Percentiles rank a stretch among this genome's conserved stretches.
Evolutionary conservation across 2,113 vertebrate species (phyloP).

Genomic region (Mustela lutreola): DNA sequence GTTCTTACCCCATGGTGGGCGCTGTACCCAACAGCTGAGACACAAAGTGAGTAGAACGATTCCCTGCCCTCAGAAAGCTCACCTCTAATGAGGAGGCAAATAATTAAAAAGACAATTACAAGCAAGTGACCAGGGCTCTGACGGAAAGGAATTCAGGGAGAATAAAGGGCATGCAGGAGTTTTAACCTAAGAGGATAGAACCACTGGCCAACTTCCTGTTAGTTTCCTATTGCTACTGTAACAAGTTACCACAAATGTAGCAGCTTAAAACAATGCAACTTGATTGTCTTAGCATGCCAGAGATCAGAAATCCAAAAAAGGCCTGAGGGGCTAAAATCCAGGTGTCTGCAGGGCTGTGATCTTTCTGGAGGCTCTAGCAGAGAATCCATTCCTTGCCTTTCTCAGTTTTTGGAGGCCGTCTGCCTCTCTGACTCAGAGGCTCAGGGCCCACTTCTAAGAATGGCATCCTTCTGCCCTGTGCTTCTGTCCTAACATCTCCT

Average conservation of each 20-base stretch:
- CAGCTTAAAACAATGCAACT: background rate
- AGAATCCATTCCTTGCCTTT: background rate
- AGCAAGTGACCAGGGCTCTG: background rate
- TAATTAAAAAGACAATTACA: background rate
- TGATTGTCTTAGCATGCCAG: background rate
- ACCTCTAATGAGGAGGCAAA: background rate
- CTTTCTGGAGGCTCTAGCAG: background rate
- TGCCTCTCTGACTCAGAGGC: background rate
- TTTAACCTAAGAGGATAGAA: background rate
- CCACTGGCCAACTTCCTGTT: background rate
- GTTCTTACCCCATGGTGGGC: background rate
- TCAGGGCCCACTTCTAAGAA: background rate
- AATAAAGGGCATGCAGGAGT: background rate
- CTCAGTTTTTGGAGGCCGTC: background rate
- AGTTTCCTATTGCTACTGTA: background rate
- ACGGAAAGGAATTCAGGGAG: background rate
- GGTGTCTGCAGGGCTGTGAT: accelerated
- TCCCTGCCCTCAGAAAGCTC: background rate
- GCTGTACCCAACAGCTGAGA: background rate
- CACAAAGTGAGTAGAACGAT: background rate
- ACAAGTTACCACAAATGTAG: background rate
- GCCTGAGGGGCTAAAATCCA: background rate
- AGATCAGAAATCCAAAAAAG: background rate
- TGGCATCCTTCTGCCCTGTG: background rate
- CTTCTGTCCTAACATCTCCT: background rate